Evolutionary conservation across 2,797 vertebrate genomes (phyloP).

Genomic region (Galaxias olidus): DNA sequence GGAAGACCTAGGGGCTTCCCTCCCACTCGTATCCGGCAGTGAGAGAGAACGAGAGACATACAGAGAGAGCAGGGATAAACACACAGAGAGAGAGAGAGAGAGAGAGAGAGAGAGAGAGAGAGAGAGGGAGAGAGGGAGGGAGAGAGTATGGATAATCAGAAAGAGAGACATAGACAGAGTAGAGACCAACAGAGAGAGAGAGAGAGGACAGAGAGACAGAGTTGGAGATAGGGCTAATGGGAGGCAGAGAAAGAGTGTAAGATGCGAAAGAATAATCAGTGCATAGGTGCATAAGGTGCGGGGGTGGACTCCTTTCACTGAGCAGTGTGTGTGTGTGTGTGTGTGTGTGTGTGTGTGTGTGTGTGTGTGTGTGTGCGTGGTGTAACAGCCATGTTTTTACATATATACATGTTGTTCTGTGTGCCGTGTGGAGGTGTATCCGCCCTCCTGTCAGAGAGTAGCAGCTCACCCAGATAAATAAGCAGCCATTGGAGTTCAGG

Average conservation of each 20-base stretch:
- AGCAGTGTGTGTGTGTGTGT: slow-evolving; percentile 2
- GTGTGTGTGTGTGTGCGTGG: slow-evolving; percentile 22
- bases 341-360: slow-evolving; percentile 20
- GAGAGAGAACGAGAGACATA: neutral
- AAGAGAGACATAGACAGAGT: neutral
- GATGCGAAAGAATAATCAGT: slow-evolving; percentile 3
- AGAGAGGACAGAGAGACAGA: neutral
- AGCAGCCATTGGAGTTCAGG: neutral
- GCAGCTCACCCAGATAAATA: slow-evolving; percentile 2
- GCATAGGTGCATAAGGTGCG: slow-evolving; percentile 49
- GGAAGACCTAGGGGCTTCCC: slow-evolving; percentile 53
- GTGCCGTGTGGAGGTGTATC: neutral
- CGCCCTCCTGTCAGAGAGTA: neutral
- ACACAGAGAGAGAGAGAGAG: neutral
- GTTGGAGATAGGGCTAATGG: neutral
- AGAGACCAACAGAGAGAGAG: neutral
- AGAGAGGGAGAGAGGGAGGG: neutral
- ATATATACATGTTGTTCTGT: too few relatives aligned
- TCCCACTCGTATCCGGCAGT: slow-evolving; percentile 46
- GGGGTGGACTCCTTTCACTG: slow-evolving; percentile 27
- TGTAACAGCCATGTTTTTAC: neutral
- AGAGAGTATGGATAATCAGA: too few relatives aligned
- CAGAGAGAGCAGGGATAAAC: neutral
- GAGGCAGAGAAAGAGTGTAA: slow-evolving; percentile 14
- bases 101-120: neutral